Evolutionary conservation across 2,113 vertebrate genomes (phyloP).

Genomic region (Sitta europaea): DNA sequence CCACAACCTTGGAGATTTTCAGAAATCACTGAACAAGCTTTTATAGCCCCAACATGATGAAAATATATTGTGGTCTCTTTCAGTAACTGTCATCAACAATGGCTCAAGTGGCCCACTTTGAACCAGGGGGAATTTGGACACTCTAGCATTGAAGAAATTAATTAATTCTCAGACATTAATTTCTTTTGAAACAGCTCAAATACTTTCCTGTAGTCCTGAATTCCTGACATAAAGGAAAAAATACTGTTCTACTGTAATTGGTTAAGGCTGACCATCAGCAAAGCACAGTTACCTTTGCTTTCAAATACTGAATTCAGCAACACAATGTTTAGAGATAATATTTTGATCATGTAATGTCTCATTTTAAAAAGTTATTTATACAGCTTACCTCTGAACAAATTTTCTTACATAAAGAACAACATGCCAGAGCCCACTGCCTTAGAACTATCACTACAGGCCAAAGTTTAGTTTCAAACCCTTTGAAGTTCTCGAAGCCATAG

Average conservation of each 20-base stretch:
- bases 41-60: not conserved
- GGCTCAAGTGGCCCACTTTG: not conserved
- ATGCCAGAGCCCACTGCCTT: not conserved
- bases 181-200: not conserved
- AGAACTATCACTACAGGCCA: not conserved
- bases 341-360: not conserved
- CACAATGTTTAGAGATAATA: not conserved
- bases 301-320: not conserved
- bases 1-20: not conserved
- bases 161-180: not conserved
- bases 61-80: not conserved
- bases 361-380: not conserved
- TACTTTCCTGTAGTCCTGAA: not conserved
- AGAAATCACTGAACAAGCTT: not conserved
- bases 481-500: not conserved
- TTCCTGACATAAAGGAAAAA: not conserved
- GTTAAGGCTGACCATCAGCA: not conserved
- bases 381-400: not conserved
- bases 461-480: not conserved
- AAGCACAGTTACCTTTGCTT: not conserved
- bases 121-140: not conserved
- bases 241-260: not conserved
- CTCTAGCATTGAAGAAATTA: not conserved
- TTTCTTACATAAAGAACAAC: not conserved
- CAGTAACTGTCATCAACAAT: not conserved